These are phyloP conservation scores for Formicarius rufipectus DNA, from an alignment of 2,113 vertebrate species.

Conservation along the genomic window DNA sequence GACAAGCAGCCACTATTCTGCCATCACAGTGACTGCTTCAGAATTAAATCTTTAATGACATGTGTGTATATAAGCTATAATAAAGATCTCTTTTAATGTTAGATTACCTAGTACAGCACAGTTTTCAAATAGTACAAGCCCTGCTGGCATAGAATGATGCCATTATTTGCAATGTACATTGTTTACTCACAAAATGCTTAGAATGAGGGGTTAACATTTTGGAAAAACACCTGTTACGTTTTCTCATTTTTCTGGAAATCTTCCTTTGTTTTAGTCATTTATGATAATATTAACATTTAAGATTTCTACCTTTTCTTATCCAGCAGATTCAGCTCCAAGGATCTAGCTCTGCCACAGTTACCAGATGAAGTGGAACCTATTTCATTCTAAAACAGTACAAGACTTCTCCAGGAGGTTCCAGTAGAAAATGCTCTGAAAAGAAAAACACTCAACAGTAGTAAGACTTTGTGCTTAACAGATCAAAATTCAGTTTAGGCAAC, in stretches of 20 bases:
- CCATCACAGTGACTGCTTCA: not conserved
- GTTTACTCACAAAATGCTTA: not conserved
- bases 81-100: not conserved
- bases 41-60: not conserved
- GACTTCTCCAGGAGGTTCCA: not conserved
- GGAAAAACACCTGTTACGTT: not conserved
- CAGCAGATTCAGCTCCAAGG: not conserved
- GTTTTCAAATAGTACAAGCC: not conserved
- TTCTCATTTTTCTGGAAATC: not conserved
- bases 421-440: not conserved
- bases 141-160: not conserved
- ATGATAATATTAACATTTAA: not conserved
- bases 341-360: not conserved
- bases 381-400: not conserved
- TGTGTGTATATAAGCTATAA: not conserved
- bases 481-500: not conserved
- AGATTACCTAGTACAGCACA: not conserved
- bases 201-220: not conserved
- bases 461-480: not conserved
- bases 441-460: not conserved
- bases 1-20: not conserved
- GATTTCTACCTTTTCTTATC: not conserved
- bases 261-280: not conserved
- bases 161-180: not conserved
- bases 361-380: not conserved